phyloP scores from a whole-genome alignment of 1,140 invertebrate genomes.

The Apis florea region DNA sequence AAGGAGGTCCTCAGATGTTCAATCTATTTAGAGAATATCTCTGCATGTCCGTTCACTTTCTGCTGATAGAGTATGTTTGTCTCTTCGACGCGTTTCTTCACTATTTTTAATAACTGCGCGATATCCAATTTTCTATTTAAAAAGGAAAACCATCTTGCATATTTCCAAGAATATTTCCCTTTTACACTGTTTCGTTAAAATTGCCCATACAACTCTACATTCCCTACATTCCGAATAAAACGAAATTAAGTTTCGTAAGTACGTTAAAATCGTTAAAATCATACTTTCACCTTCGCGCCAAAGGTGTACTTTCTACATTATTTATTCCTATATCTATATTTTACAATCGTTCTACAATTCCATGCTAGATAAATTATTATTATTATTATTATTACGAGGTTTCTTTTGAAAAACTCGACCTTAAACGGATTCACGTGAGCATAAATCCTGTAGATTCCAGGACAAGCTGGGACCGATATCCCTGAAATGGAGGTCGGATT shows the following conservation, averaged over 20 bases:
- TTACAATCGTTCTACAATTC: background rate
- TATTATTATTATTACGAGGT: background rate
- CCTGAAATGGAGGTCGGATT: background rate
- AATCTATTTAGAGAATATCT: conserved; percentile 55
- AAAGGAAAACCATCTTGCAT: background rate
- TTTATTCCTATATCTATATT: background rate
- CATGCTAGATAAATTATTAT: background rate
- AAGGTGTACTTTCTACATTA: conserved; percentile 25
- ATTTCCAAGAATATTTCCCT: no score
- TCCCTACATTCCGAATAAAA: background rate
- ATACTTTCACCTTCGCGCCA: conserved; percentile 24
- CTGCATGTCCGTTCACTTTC: conserved; percentile 18
- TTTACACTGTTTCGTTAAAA: background rate
- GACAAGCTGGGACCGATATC: background rate
- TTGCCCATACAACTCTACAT: background rate
- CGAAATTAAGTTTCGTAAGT: conserved; percentile 3
- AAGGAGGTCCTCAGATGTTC: conserved; percentile 58
- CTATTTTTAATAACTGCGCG: background rate
- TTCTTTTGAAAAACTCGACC: background rate
- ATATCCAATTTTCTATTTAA: background rate
- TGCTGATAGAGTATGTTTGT: conserved; percentile 29
- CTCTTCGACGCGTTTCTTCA: conserved; percentile 9
- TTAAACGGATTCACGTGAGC: background rate
- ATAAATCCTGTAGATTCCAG: background rate
- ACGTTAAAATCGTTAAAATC: background rate